phyloP scores from a whole-genome alignment of 2,888 invertebrate species.

The Choristoneura rosaceana region DNA sequence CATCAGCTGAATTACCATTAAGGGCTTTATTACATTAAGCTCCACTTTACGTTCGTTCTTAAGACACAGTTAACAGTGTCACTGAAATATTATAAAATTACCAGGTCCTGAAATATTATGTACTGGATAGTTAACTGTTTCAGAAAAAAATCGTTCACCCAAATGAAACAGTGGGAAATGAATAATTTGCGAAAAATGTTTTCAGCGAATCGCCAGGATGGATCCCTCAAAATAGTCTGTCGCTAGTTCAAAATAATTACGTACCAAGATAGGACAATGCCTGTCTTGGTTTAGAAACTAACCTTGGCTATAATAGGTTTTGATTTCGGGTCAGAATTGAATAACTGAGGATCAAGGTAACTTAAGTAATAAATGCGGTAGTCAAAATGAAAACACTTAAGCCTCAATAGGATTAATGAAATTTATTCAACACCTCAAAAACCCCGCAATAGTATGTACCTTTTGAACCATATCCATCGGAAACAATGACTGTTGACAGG shows the following conservation, averaged over 20 bases:
- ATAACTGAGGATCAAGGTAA: background rate
- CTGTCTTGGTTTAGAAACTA: background rate
- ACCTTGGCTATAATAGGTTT: background rate
- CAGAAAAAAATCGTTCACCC: too few species aligned
- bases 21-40: background rate
- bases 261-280: background rate
- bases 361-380: background rate
- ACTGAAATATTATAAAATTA: background rate
- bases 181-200: too few species aligned
- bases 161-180: too few species aligned
- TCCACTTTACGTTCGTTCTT: background rate
- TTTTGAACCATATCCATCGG: background rate
- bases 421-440: background rate
- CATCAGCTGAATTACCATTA: background rate
- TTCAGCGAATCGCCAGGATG: too few species aligned
- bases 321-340: background rate
- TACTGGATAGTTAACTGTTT: too few species aligned
- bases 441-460: background rate
- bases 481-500: slow-evolving; percentile 14
- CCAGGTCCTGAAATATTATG: too few species aligned
- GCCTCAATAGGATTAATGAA: background rate
- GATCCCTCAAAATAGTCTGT: too few species aligned
- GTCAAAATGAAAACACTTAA: background rate
- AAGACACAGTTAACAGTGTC: background rate
- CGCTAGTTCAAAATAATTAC: too few species aligned